Evolutionary conservation across 2,888 invertebrate species (phyloP).

Genomic region (Tipula vernalis): DNA sequence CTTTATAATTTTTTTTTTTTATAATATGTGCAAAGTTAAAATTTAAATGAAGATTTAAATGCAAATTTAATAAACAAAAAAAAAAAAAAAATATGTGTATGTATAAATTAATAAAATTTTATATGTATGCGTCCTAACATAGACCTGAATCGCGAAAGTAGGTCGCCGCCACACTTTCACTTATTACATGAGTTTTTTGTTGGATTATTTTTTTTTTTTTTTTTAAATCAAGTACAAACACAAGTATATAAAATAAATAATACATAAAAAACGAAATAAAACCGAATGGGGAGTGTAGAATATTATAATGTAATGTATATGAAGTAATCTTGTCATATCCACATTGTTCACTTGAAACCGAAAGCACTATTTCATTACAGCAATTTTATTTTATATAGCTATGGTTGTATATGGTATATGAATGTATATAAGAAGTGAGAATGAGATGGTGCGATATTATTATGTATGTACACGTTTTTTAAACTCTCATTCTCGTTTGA

Average conservation of each 20-base stretch:
- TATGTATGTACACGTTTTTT: not conserved
- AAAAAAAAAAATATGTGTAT: slow-evolving; percentile 23
- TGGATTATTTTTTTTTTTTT: not conserved
- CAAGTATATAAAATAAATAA: not conserved
- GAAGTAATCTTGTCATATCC: not conserved
- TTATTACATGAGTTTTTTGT: slow-evolving; percentile 55
- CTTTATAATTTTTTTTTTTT: not conserved
- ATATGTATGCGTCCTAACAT: slow-evolving; percentile 47
- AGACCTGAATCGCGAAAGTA: slow-evolving; percentile 90
- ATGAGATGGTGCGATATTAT: not conserved
- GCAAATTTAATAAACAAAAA: slow-evolving; percentile 18
- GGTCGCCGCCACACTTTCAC: slow-evolving; percentile 84
- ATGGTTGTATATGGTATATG: not conserved
- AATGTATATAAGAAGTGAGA: not conserved
- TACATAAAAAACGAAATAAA: not conserved
- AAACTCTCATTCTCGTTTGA: not conserved
- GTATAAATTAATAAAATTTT: slow-evolving; percentile 15
- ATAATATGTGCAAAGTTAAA: not conserved
- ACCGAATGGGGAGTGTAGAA: not conserved
- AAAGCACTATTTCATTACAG: not conserved
- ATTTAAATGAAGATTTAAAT: not conserved
- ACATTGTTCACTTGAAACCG: slow-evolving; percentile 8
- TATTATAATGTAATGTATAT: not conserved
- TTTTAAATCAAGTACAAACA: not conserved
- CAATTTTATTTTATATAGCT: not conserved